Base-by-base conservation (phyloP, 2,113 vertebrate genomes). In the Stegostoma tigrinum region DNA sequence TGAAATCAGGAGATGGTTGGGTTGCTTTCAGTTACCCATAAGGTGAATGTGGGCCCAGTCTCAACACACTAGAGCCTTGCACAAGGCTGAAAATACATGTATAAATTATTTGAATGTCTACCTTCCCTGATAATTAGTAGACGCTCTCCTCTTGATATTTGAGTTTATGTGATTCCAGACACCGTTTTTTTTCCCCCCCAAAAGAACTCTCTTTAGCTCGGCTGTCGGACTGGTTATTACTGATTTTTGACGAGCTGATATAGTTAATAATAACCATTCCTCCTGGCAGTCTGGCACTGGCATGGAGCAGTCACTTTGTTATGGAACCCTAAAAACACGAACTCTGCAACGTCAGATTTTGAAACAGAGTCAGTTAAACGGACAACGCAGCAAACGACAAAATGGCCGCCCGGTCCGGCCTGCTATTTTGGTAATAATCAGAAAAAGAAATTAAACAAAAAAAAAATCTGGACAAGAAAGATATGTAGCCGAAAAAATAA, bases 391-490 rank as follows among this genome's bases (percentile, higher is more conserved):
- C 55, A 0, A 21, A 61, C 3, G 17, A 91, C 30, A 66, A 42
- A 42, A 42, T n/a, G 80, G 89, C 55, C 61, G n/a, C 80, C 80
- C 3, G 12, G 4, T n/a, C 5, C 61, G 34, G 34, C 34, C 61
- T 30, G 27, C 27, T 90, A 66, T 66, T 19, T 55, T 93, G 89
- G 15, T 93, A 93, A 38, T 66, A 38, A 93, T 93, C 21, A n/a
- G 52, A 61, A 30, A 86, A 48, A 3, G 3, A 61, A 87, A 75
- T 8, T 5, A 6, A 24, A 45, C 24, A 70, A 27, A 94, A 94
- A 94, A 94, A 68, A 68, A 27, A 24, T 10, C 66, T 94, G 66
- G 66, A 42, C 93, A 94, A 42, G 93, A 95, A 48, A 70, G 68
- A 95, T 95, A 95, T 95, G 42, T 42, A 75, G 45, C 23, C 12